A percentile compares a stretch with the other conserved stretches of the same genome.
These are phyloP conservation scores for Automeris io DNA, from an alignment of 2,888 invertebrate genomes.

Conservation along the genomic window DNA sequence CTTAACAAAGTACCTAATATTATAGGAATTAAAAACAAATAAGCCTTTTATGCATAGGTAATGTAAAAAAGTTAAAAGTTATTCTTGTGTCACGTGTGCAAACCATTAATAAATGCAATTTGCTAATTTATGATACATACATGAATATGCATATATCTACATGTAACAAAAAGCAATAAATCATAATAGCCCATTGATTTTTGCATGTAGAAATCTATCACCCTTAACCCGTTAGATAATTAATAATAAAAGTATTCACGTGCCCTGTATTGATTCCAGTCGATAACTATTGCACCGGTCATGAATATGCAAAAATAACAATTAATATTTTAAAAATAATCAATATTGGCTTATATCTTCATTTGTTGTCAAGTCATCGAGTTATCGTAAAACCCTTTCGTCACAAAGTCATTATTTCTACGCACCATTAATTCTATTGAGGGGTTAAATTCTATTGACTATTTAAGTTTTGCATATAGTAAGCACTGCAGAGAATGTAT, in stretches of 20 bases:
- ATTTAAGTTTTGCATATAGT: no score
- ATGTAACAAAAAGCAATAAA: conserved; percentile 19
- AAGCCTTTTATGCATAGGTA: no score
- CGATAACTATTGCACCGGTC: conserved; percentile 25
- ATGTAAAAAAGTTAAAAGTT: no score
- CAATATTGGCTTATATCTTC: conserved; percentile 54
- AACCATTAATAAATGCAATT: conserved; percentile 11
- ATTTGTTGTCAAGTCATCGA: conserved; percentile 44
- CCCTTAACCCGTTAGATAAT: conserved; percentile 23
- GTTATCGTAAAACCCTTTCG: conserved; percentile 27
- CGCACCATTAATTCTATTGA: neutral
- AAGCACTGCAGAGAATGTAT: no score
- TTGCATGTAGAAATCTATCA: conserved; percentile 29
- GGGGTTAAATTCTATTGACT: neutral
- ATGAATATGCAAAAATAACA: conserved; percentile 73
- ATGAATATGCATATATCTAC: conserved; percentile 58
- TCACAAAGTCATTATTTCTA: conserved; percentile 9
- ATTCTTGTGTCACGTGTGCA: conserved; percentile 12
- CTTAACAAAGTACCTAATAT: no score
- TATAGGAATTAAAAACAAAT: no score
- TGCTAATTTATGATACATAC: conserved; percentile 41
- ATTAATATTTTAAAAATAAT: conserved; percentile 54
- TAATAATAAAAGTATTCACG: conserved; percentile 14
- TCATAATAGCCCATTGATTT: conserved; percentile 5
- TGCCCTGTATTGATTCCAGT: conserved; percentile 1